Conservation (phyloP, 2,113 vertebrate species). For the Telmatochromis sp. region DNA sequence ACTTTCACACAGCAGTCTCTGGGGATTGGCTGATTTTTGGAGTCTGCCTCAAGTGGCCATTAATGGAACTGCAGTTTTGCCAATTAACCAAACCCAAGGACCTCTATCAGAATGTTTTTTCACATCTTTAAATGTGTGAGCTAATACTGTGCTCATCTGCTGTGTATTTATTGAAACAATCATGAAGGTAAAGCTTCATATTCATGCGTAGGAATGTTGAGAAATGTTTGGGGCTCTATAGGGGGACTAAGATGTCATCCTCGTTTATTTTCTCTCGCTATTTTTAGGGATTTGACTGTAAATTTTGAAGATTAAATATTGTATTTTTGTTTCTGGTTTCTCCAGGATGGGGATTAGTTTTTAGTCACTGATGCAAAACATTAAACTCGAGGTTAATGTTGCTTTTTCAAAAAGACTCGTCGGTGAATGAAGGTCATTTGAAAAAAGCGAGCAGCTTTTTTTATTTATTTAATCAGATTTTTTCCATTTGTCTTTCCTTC, state of each 20-base stretch:
- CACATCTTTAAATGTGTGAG: neutral
- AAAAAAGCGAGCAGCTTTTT: neutral
- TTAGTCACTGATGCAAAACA: neutral
- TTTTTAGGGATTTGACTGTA: neutral
- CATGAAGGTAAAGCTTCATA: neutral
- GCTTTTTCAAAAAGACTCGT: neutral
- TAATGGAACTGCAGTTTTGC: neutral
- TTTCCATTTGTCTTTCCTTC: neutral
- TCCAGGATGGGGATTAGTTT: accelerated
- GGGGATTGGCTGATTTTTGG: neutral
- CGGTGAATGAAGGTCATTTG: neutral
- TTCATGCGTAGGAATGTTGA: neutral
- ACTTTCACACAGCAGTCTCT: neutral
- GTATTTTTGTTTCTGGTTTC: neutral
- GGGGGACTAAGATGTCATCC: neutral
- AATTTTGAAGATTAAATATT: neutral
- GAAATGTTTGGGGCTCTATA: neutral
- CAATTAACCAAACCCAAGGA: neutral
- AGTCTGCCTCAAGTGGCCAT: neutral
- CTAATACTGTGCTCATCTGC: neutral
- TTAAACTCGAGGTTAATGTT: neutral
- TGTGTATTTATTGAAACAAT: neutral
- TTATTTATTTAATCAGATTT: neutral
- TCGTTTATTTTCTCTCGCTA: neutral
- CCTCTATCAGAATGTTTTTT: neutral